Evolutionary conservation across 2,888 invertebrate genomes (phyloP), one percentile per base, ranked within the genome.

Genomic region (Phragmatobia fuliginosa): DNA sequence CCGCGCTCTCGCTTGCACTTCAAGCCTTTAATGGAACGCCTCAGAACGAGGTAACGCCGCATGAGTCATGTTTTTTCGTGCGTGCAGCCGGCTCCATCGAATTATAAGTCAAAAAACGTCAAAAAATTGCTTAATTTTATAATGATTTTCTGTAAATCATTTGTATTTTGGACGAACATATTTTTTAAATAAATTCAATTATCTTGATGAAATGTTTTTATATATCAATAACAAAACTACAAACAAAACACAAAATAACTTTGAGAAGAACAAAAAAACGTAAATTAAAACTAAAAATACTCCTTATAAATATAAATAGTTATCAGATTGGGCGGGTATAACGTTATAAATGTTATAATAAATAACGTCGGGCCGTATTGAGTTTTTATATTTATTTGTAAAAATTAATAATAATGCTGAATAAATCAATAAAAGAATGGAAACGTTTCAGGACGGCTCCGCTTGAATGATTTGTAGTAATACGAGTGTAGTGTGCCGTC

Each of bases 351-450:
- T 89, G 88, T 91, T 89, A 91, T 88, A 90, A 92, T 92, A 92
- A 92, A 92, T 92, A 92, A 92, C 88, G 84, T 85, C 87, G 84
- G 86, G 84, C 83, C 80, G 78, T 82, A 67, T 71, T 81, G 78
- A 62, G 79, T 86, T 85, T 87, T 85, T 84, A 85, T 84, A 87
- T 86, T 87, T 88, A 88, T 88, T 82, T 83, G 85, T 90, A 87
- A 87, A 88, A 92, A 94, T 92, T 94, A 94, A 93, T 94, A 95
- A 93, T 94, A 94, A 93, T 92, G 90, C 87, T 90, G 89, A 91
- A 94, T 94, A 95, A 94, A 94, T 94, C 94, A 95, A 94, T 93
- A 91, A 90, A 91, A 91, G 93, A 94, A 94, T 94, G 94, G 92
- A 92, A 94, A 90, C 90, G 88, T 91, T 91, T 91, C 90, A 88